Base-by-base conservation (phyloP, 1,140 invertebrate genomes). In the Chlorops oryzae region DNA sequence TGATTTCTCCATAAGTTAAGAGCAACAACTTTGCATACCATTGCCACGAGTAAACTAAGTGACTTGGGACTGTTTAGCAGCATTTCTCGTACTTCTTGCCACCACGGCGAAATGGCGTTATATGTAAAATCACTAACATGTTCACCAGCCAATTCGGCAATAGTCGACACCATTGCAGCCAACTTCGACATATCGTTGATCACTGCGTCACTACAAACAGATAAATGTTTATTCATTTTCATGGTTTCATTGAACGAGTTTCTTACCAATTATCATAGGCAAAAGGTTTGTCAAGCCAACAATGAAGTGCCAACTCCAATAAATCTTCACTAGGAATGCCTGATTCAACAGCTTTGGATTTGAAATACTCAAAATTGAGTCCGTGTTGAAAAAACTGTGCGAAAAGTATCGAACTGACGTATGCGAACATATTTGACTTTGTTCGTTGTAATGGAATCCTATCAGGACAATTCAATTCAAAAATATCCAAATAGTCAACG, bases 1-100 rank as follows among this genome's bases (percentile, higher is more conserved):
- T 63, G 45, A 57, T 52, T 43, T 51, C 59, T 62, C 54, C 61
- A 76, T 55, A 82, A 76, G 17, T 80, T 59, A 17, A 61, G 73
- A 27, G 80, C 79, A n/a, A 89, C 84, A 21, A 79, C 80, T 67
- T 86, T 81, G 63, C 87, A 90, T 12, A 86, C 78, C 65, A 89
- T 81, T 7, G 88, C 82, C 12, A 85, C 83, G 20, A 84, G 83
- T 58, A 89, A 74, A 6, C 85, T 85, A 52, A 88, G 80, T 21
- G 86, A 83, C 63, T 84, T 81, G 6, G 77, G 72, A 57, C 84
- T 84, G 50, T 87, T 80, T 3, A 81, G 76, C 21, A 92, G 75
- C 55, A 82, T 74, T 49, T 80, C 77, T n/a, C 87, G 75, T 27
- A 88, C 79, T 37, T 79, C 74, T 58, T 79, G 78, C 88, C 89